These are phyloP conservation scores for Drosophila diplacantha DNA, from an alignment of 2,888 invertebrate species.

Conservation along the genomic window DNA sequence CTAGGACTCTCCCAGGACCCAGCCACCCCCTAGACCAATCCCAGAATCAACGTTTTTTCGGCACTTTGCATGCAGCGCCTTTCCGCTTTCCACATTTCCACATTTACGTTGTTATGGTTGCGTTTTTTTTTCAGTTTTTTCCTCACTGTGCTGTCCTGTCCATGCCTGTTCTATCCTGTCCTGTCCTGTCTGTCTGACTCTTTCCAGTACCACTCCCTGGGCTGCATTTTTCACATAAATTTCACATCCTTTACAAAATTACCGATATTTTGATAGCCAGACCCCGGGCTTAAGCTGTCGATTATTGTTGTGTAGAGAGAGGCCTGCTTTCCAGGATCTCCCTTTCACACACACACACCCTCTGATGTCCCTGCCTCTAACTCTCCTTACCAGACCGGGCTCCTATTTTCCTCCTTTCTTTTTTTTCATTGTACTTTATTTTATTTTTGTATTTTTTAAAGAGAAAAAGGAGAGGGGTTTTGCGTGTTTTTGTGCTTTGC, in stretches of 20 bases:
- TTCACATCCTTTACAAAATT: constrained; percentile 64
- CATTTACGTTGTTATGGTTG: constrained; percentile 12
- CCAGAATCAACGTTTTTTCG: constrained; percentile 39
- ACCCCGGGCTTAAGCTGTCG: constrained; percentile 42
- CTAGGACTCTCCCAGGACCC: background rate
- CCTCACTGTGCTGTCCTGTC: background rate
- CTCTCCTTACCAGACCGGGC: background rate
- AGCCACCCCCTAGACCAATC: background rate
- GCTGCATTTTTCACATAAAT: constrained; percentile 54
- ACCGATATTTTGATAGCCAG: constrained; percentile 53
- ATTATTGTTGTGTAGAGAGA: constrained; percentile 45
- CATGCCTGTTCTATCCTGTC: constrained; percentile 48
- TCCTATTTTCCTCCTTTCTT: background rate
- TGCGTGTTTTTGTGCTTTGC: constrained; percentile 28
- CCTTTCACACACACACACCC: too few species aligned
- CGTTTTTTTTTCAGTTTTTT: constrained; percentile 14
- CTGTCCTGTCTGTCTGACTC: constrained; percentile 63
- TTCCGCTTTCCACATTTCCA: constrained; percentile 16
- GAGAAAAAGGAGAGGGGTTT: constrained; percentile 15
- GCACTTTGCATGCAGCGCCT: constrained; percentile 40
- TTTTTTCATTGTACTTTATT: background rate
- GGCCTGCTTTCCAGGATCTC: constrained; percentile 8
- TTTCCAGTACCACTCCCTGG: constrained; percentile 38
- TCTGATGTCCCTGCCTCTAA: background rate
- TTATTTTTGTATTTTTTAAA: constrained; percentile 1